Base-by-base conservation (phyloP, 2,888 invertebrate species). In the Xanthia togata region DNA sequence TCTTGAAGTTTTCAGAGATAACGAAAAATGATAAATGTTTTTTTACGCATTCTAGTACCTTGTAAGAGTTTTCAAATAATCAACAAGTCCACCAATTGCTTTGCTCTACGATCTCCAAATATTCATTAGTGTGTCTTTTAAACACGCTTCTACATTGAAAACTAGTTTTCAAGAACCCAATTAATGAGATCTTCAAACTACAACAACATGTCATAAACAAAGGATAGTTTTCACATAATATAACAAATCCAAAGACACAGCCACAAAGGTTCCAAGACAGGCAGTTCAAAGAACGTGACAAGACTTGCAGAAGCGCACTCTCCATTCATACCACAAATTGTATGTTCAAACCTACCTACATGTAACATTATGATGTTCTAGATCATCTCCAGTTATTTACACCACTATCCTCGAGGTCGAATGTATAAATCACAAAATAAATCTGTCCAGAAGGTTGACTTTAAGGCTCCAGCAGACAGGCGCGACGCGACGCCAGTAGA, bases 341-440 rank as follows among this genome's bases (percentile, higher is more conserved):
- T 65, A 60, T 41, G 26, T 55, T 31, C 4, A 12, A 44, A 41
- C n/a, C 47, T 38, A 64, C 47, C 9, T 76, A 31, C 12, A 31
- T 44, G 60, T 20, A 17, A n/a, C 35, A n/a, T 62, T 38, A 62
- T 50, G n/a, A 53, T 44, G 35, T 50, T 67, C 23, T 20, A 20
- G 35, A 71, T 70, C 4, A 75, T 63, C 70, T 81, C 47, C 35
- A 74, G 73, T 74, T 77, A 74, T 77, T 53, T 74, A 77, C 57
- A 72, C 53, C 55, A 71, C 53, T 38, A 76, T 81, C 57, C 9
- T 53, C 14, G 44, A 47, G 53, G 68, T 77, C 47, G 57, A 81
- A 78, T 88, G 88, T 89, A 90, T 84, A 90, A 91, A 47, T 17
- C 26, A 73, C 26, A 59, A 5, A 50, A 74, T 26, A 38, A 4